These are phyloP conservation scores for Pecten maximus DNA, from an alignment of 2,888 invertebrate genomes.

Conservation along the genomic window DNA sequence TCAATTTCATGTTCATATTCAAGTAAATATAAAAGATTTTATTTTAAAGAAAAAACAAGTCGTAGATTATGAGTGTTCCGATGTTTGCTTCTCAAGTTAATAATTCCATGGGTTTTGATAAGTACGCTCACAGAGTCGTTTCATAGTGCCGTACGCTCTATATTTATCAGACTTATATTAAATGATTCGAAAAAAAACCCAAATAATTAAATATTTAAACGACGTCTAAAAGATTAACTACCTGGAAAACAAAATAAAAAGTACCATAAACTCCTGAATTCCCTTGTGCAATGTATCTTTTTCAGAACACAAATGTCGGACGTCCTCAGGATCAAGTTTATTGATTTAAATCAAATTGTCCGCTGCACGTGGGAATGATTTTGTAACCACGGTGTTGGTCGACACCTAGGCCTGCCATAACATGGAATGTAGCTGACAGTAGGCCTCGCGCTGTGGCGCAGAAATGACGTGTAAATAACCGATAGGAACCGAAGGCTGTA, in stretches of 20 bases:
- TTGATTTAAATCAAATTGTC: constrained; percentile 32
- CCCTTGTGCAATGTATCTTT: constrained; percentile 20
- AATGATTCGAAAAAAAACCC: background rate
- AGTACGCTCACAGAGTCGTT: background rate
- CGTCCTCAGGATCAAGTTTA: background rate
- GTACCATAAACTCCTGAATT: background rate
- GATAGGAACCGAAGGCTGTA: constrained; percentile 7
- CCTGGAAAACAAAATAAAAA: constrained; percentile 20
- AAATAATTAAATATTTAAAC: constrained; percentile 5
- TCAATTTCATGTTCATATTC: no score
- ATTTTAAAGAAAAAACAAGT: no score
- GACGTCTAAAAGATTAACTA: constrained; percentile 20
- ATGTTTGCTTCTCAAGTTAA: no score
- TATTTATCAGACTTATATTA: background rate
- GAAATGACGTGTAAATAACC: constrained; percentile 19
- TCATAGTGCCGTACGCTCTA: background rate
- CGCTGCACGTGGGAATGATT: constrained; percentile 20
- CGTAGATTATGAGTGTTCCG: no score
- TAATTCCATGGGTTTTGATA: no score
- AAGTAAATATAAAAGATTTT: no score
- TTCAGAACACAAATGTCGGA: constrained; percentile 23
- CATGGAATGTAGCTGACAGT: background rate
- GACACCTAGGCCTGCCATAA: constrained; percentile 22
- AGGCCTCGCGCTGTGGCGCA: background rate
- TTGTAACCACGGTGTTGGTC: constrained; percentile 5